Evolutionary conservation across 2,888 invertebrate species (phyloP).

Genomic region (Drosophila paracracens): DNA sequence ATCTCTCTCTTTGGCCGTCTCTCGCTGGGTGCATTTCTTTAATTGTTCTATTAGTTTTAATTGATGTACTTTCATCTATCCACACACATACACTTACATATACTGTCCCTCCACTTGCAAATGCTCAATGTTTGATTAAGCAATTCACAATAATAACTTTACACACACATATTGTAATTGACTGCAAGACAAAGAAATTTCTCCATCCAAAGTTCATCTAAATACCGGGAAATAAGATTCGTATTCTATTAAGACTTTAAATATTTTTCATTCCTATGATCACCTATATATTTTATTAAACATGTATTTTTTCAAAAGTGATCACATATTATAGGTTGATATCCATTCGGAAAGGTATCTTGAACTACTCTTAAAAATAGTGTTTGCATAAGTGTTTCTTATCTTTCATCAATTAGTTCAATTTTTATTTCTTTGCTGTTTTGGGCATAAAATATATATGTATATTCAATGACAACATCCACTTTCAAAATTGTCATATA

Average conservation of each 20-base stretch:
- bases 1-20: constrained; percentile 23
- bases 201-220: neutral
- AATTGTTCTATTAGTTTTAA: constrained; percentile 80
- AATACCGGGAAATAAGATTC: neutral
- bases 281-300: neutral
- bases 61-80: constrained; percentile 62
- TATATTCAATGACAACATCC: neutral
- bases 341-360: neutral
- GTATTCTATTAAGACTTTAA: neutral
- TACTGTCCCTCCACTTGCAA: constrained; percentile 48
- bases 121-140: constrained; percentile 58
- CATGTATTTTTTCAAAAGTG: neutral
- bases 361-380: neutral
- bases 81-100: constrained; percentile 9
- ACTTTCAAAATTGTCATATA: constrained; percentile 10
- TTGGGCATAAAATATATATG: neutral
- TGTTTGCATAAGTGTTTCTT: neutral
- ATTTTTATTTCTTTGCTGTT: neutral
- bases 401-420: constrained; percentile 30
- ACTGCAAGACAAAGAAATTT: neutral
- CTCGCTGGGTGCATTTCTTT: constrained; percentile 65
- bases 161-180: neutral
- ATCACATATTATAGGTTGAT: neutral
- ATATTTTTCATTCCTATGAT: neutral
- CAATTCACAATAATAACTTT: constrained; percentile 42